These are phyloP conservation scores for Acronicta alni DNA, from an alignment of 2,888 invertebrate genomes.

Conservation along the genomic window DNA sequence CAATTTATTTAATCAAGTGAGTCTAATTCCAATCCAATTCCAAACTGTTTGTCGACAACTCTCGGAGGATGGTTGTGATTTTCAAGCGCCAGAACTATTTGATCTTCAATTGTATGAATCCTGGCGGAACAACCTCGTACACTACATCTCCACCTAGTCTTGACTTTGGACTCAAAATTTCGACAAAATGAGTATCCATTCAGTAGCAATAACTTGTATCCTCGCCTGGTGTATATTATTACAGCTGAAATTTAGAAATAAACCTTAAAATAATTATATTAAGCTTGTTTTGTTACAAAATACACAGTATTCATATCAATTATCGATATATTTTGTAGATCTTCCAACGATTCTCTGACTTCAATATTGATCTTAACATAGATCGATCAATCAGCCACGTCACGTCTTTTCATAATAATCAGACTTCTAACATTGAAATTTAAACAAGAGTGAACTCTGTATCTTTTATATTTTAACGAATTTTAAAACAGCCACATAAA, in stretches of 20 bases:
- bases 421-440: too few relatives aligned
- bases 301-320: too few relatives aligned
- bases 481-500: too few relatives aligned
- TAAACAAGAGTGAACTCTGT: too few relatives aligned
- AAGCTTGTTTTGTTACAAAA: too few relatives aligned
- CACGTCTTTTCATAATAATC: too few relatives aligned
- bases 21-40: neutral
- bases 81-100: conserved; percentile 22
- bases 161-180: conserved; percentile 49
- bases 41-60: neutral
- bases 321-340: too few relatives aligned
- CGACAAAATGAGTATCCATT: conserved; percentile 58
- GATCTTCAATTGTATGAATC: conserved; percentile 56
- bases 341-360: too few relatives aligned
- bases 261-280: neutral
- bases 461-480: too few relatives aligned
- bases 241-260: conserved; percentile 37
- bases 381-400: too few relatives aligned
- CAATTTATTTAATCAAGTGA: neutral
- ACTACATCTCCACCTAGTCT: conserved; percentile 66
- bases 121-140: conserved; percentile 60
- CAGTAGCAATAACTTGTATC: conserved; percentile 51
- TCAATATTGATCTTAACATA: too few relatives aligned
- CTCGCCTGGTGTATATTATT: conserved; percentile 40
- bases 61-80: conserved; percentile 41